A percentile compares a stretch with the other conserved stretches of the same genome.
Conservation (phyloP, 2,797 vertebrate species). For the Lepilemur septentrionalis region DNA sequence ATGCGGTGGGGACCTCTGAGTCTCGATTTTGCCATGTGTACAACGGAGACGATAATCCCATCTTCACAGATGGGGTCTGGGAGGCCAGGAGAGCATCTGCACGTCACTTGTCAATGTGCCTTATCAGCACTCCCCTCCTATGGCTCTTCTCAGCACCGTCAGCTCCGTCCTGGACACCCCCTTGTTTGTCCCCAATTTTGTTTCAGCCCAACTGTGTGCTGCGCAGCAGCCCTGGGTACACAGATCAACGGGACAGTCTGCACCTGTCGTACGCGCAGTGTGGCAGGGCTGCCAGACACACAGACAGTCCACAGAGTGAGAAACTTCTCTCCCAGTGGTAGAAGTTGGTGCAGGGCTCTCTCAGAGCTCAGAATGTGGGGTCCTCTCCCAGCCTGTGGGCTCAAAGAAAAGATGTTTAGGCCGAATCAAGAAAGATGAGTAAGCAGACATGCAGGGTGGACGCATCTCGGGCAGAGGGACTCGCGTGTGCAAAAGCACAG, state of each 20-base stretch:
- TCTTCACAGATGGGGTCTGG: not conserved
- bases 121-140: not conserved
- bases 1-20: not conserved
- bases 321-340: not conserved
- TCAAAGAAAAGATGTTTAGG: not conserved
- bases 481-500: not conserved
- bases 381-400: not conserved
- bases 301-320: not conserved
- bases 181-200: not conserved
- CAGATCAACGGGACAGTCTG: fast-evolving
- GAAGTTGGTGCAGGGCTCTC: not conserved
- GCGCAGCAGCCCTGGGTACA: not conserved
- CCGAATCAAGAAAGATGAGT: not conserved
- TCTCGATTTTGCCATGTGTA: not conserved
- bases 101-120: too few species aligned
- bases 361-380: not conserved
- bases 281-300: not conserved
- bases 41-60: not conserved
- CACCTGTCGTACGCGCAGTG: not conserved
- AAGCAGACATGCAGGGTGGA: fast-evolving
- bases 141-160: too few species aligned
- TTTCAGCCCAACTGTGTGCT: too few species aligned
- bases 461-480: not conserved
- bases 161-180: not conserved
- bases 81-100: not conserved